A percentile compares a stretch with the other conserved stretches of the same genome.
Conservation (phyloP, 2,888 invertebrate genomes). For the Rugalucina vietnamica region DNA sequence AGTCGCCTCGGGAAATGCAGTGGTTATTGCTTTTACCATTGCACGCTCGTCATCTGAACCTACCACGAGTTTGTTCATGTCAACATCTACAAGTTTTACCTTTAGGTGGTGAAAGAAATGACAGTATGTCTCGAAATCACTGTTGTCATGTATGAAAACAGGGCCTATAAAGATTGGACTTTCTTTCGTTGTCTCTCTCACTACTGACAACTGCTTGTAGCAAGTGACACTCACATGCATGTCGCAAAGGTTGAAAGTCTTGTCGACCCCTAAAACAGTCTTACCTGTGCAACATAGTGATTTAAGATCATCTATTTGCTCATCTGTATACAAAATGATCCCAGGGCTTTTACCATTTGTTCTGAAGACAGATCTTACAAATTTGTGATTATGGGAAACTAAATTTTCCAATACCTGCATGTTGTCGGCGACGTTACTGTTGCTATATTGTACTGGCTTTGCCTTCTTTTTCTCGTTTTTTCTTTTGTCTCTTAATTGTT, state of each 20-base stretch:
- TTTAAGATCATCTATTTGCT: slow-evolving; percentile 19
- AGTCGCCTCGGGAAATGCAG: not conserved
- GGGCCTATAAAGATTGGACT: not conserved
- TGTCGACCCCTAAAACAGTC: not conserved
- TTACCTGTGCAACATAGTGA: slow-evolving; percentile 2
- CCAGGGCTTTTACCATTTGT: slow-evolving; percentile 8
- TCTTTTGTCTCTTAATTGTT: slow-evolving; percentile 23
- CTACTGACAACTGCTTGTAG: not conserved
- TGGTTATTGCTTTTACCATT: not conserved
- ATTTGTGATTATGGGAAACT: slow-evolving; percentile 6
- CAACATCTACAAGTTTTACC: slow-evolving; percentile 28
- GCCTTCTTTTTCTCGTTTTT: not conserved
- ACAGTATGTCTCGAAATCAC: slow-evolving; percentile 34
- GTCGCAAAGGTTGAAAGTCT: not conserved
- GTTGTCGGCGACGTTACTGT: slow-evolving; percentile 14
- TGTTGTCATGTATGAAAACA: slow-evolving; percentile 29
- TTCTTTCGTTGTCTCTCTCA: not conserved
- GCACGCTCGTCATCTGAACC: not conserved
- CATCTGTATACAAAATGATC: slow-evolving; percentile 28
- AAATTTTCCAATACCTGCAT: slow-evolving; percentile 23
- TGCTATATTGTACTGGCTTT: not conserved
- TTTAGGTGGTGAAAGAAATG: slow-evolving; percentile 38
- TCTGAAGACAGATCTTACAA: slow-evolving; percentile 15
- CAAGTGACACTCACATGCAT: slow-evolving; percentile 33
- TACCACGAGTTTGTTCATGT: not conserved